Conservation (phyloP, 2,797 vertebrate genomes). For the Nannoperca australis region DNA sequence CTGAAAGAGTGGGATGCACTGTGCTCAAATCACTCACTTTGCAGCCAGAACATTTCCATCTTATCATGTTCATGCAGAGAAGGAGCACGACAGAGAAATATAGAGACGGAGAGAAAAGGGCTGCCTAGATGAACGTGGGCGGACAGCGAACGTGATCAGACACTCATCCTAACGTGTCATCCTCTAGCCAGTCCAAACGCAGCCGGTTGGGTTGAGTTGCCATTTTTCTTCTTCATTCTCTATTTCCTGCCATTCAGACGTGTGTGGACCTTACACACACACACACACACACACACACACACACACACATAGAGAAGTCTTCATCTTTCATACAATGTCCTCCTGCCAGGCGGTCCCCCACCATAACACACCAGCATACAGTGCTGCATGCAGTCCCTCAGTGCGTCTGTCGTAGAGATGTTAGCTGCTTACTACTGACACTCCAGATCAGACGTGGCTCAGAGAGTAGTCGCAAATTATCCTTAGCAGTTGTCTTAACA, state of each 20-base stretch:
- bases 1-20: not conserved
- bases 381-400: slow-evolving; percentile 35
- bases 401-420: slow-evolving; percentile 42
- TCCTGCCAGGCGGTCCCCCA: slow-evolving; percentile 3
- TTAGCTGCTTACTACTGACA: slow-evolving; percentile 42
- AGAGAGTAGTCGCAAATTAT: slow-evolving; percentile 13
- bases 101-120: slow-evolving; percentile 31
- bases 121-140: slow-evolving; percentile 12
- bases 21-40: slow-evolving; percentile 13
- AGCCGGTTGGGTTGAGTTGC: slow-evolving; percentile 42
- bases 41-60: slow-evolving; percentile 34
- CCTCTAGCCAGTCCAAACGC: slow-evolving; percentile 68
- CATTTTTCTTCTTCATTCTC: slow-evolving; percentile 37
- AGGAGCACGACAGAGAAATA: slow-evolving; percentile 27
- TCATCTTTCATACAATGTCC: slow-evolving; percentile 11
- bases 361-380: slow-evolving; percentile 59
- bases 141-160: slow-evolving; percentile 28
- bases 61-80: slow-evolving; percentile 29
- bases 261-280: slow-evolving; percentile 13
- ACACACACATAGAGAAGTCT: not conserved
- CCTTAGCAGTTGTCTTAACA: slow-evolving; percentile 42
- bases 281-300: not conserved
- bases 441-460: slow-evolving; percentile 13
- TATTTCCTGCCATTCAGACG: slow-evolving; percentile 43
- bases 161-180: slow-evolving; percentile 62